Base-by-base conservation (phyloP, 2,113 vertebrate genomes). In the Tenebrosternarchus preto region DNA sequence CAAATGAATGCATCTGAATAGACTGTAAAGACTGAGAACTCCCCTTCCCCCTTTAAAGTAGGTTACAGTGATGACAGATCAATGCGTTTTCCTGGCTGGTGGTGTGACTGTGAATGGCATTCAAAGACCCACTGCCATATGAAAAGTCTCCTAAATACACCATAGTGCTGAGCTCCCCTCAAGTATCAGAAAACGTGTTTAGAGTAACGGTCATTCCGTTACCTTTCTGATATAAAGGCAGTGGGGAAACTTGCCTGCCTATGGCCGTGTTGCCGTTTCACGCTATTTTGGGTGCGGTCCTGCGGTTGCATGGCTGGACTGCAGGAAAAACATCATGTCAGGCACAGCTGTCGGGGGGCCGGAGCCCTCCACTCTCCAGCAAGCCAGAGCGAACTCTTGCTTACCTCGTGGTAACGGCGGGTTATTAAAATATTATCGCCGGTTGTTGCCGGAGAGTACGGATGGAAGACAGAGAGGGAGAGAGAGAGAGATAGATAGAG, bases 381-480 rank as follows among this genome's bases (percentile, higher is more conserved):
- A 24, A 53, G 71, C 3, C 43, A 27, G 27, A n/a, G 27, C 33
- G 77, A 82, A 78, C 79, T 77, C 85, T 89, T 84, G 55, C 84
- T 93, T 91, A 92, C 90, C 86, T 92, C 91, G 91, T 75, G 50
- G 56, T 80, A 82, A 84, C 83, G 84, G 85, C 70, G 84, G 93
- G 91, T 92, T 92, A 92, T 91, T 89, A 91, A 93, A 93, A 93
- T 93, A 92, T 92, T 91, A 91, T 82, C 80, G 85, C 77, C 87
- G 85, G 84, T 81, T 84, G 80, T n/a, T 87, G 80, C 46, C 68
- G 85, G 80, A 76, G 80, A 25, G 71, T 76, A 74, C 81, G 85
- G 80, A 84, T 83, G 77, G 77, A 82, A 77, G 76, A 81, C 57
- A 83, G 22, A 29, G 70, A 66, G 33, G 50, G 31, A 71, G 71